Evolutionary conservation across 2,797 vertebrate species (phyloP).

Genomic region (Alfaro cultratus): DNA sequence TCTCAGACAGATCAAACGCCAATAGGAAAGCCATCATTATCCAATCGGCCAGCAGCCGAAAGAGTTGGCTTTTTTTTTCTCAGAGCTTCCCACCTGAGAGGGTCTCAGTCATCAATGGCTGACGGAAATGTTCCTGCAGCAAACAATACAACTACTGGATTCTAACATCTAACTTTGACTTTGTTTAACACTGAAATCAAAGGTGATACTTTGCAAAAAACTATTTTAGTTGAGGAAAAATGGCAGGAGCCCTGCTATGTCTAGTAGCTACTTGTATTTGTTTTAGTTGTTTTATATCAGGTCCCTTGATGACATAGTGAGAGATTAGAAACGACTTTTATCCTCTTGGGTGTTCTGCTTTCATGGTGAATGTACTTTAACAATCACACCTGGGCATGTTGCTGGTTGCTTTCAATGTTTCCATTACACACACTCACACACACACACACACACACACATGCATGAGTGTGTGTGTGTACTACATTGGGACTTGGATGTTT

Average conservation of each 20-base stretch:
- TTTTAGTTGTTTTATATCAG: neutral
- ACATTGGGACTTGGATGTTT: neutral
- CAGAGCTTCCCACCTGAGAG: constrained; percentile 6
- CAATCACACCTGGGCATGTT: neutral
- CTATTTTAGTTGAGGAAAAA: too few species aligned
- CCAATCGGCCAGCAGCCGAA: constrained; percentile 10
- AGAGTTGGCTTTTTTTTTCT: neutral
- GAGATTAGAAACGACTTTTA: neutral
- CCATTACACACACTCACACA: neutral
- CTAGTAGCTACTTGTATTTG: too few species aligned
- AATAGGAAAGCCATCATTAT: constrained; percentile 49
- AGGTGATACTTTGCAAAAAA: too few species aligned
- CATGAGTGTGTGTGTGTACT: too few species aligned
- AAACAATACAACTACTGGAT: neutral
- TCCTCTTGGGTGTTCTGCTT: neutral
- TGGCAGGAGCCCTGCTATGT: too few species aligned
- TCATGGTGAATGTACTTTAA: neutral
- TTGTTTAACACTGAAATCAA: too few species aligned
- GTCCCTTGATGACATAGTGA: neutral
- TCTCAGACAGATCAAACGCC: constrained; percentile 49
- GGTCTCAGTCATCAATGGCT: constrained; percentile 1
- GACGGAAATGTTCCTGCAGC: neutral
- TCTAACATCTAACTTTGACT: too few species aligned
- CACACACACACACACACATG: too few species aligned
- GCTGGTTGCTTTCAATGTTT: neutral